These are phyloP conservation scores for Dromiciops gliroides DNA, from an alignment of 2,113 vertebrate genomes.

Conservation along the genomic window DNA sequence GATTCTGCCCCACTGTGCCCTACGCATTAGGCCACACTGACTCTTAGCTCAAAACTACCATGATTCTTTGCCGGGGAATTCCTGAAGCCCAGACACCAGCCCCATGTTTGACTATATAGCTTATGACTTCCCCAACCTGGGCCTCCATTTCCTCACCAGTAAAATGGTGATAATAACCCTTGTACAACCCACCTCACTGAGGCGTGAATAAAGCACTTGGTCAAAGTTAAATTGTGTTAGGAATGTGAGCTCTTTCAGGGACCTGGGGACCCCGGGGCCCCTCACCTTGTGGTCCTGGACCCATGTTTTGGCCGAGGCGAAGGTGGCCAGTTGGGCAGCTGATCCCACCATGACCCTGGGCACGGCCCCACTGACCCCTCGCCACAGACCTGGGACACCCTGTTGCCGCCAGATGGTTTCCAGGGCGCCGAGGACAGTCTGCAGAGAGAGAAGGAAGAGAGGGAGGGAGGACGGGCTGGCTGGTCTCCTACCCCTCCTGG, in stretches of 20 bases:
- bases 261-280: not conserved
- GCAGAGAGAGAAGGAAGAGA: slow-evolving; percentile 57
- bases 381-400: slow-evolving; percentile 92
- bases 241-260: not conserved
- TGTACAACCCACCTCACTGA: not conserved
- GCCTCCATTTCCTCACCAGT: not conserved
- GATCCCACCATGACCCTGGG: slow-evolving; percentile 95
- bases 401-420: slow-evolving; percentile 91
- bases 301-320: slow-evolving; percentile 92
- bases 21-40: not conserved
- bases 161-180: not conserved
- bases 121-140: not conserved
- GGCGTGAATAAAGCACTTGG: not conserved
- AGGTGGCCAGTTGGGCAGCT: slow-evolving; percentile 93
- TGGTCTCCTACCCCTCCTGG: not conserved
- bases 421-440: slow-evolving; percentile 90
- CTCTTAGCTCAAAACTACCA: not conserved
- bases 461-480: rapidly evolving
- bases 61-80: not conserved
- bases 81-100: not conserved
- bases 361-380: slow-evolving; percentile 92
- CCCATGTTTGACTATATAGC: not conserved
- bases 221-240: not conserved
- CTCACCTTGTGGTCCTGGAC: slow-evolving; percentile 86
- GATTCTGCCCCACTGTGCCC: not conserved